Base-by-base conservation (phyloP, 2,797 vertebrate genomes). In the Arctocebus calabarensis region DNA sequence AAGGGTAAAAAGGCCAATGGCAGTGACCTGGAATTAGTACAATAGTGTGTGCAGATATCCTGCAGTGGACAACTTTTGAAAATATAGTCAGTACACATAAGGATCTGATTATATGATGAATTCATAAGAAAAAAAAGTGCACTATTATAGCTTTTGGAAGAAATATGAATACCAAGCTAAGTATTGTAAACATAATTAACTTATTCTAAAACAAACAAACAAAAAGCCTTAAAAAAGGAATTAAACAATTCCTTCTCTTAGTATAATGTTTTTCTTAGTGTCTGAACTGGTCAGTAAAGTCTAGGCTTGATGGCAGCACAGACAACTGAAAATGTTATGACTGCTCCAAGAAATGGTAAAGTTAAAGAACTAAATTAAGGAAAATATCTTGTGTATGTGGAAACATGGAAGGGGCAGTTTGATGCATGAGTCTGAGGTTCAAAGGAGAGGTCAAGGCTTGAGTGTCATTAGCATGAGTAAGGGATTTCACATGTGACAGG, bases 381-480 rank as follows among this genome's bases (percentile, higher is more conserved):
- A 37, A 20, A 25, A 27, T 45, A 68, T 83, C 40, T 73, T 9
- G 12, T 68, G 32, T 45, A 66, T 83, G 43, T 92, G 59, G 74
- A 88, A 85, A 77, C 3, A 2, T 86, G 64, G 86, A 64, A 83
- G 23, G 48, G 20, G 34, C 17, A 86, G 57, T 88, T 91, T 86
- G 84, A 93, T 62, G 48, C 32, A 25, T 40, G 34, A 86, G 40
- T 84, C 70, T 90, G 62, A 91, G 91, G 70, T 89, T 91, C 48
- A 84, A 68, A 90, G 55, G 64, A 93, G 77, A 94, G 78, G 70
- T 87, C 66, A 85, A 81, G 62, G 40, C 78, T 95, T 82, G 73
- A 84, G 45, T 96, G 73, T 92, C 82, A 78, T 32, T 96, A 90
- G 85, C 88, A 70, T 64, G 77, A 92, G 43, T 90, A 91, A 91